phyloP scores from a whole-genome alignment of 2,888 invertebrate genomes.

The Mesorhabditis sp. region DNA sequence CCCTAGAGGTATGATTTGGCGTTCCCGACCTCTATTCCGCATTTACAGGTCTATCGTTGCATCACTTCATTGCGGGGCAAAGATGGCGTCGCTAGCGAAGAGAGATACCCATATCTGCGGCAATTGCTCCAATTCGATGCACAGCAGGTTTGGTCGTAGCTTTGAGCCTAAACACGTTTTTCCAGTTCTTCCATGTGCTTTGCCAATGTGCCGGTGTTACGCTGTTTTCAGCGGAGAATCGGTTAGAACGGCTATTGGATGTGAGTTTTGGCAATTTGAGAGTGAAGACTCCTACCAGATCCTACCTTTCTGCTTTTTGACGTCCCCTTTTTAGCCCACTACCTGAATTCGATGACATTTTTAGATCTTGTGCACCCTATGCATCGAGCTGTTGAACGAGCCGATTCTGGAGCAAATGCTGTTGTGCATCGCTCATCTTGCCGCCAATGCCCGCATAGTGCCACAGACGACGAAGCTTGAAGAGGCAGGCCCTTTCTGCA shows the following conservation, averaged over 20 bases:
- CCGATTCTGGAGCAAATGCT: background rate
- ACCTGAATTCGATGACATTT: background rate
- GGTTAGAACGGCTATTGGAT: constrained; percentile 33
- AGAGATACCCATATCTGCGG: constrained; percentile 59
- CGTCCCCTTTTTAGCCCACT: too few relatives aligned
- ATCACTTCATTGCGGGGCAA: constrained; percentile 31
- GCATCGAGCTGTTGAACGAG: constrained; percentile 1
- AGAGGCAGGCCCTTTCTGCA: background rate
- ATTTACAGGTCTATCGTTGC: constrained; percentile 31
- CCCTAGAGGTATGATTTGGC: constrained; percentile 27
- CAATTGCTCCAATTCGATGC: constrained; percentile 78
- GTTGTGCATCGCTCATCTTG: background rate
- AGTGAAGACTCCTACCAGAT: background rate
- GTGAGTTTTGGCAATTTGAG: constrained; percentile 7
- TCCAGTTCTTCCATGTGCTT: constrained; percentile 49
- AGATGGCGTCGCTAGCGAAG: constrained; percentile 18
- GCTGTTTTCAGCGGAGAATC: constrained; percentile 32
- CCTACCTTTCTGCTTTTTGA: too few relatives aligned
- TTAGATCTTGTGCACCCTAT: background rate
- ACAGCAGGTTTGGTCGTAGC: constrained; percentile 62
- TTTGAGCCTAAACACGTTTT: background rate
- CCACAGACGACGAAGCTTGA: background rate
- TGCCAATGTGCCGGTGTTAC: constrained; percentile 46
- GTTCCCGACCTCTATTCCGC: constrained; percentile 12
- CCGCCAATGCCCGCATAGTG: background rate